Conservation (phyloP, 2,797 vertebrate genomes). For the Martes flavigula region DNA sequence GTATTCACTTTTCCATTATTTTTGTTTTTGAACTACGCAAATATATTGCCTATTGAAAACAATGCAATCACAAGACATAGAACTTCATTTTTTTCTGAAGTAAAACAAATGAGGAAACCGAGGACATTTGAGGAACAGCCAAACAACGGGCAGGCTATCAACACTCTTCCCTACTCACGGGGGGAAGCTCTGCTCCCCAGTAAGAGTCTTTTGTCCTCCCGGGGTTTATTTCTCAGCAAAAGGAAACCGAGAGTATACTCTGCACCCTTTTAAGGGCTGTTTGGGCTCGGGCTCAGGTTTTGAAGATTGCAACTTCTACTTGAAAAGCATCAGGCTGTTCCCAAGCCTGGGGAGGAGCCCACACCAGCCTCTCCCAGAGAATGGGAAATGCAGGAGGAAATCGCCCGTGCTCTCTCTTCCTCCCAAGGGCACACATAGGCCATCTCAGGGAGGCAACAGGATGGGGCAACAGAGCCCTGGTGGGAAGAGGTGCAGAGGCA, state of each 20-base stretch:
- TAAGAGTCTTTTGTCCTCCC: background rate
- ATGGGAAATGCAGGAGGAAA: background rate
- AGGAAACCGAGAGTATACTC: background rate
- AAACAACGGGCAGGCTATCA: background rate
- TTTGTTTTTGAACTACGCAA: background rate
- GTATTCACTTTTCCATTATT: background rate
- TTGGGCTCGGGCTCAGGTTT: background rate
- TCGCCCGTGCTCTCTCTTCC: background rate
- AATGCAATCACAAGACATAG: background rate
- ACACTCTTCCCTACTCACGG: background rate
- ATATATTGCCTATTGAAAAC: background rate
- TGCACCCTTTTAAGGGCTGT: background rate
- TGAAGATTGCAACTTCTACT: slow-evolving; percentile 8
- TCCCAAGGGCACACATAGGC: background rate
- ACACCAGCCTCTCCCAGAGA: background rate
- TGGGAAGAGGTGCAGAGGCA: background rate
- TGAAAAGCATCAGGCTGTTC: slow-evolving; percentile 20
- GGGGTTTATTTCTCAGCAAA: background rate
- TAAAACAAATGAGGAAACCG: background rate
- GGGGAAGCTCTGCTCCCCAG: background rate
- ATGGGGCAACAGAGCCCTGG: background rate
- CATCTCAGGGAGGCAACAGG: background rate
- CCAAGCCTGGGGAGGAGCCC: background rate
- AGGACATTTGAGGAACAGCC: background rate
- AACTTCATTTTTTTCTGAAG: background rate